Evolutionary conservation across 2,888 invertebrate species (phyloP), one percentile per base, ranked within the genome.

Genomic region (Plagiodera versicolora): DNA sequence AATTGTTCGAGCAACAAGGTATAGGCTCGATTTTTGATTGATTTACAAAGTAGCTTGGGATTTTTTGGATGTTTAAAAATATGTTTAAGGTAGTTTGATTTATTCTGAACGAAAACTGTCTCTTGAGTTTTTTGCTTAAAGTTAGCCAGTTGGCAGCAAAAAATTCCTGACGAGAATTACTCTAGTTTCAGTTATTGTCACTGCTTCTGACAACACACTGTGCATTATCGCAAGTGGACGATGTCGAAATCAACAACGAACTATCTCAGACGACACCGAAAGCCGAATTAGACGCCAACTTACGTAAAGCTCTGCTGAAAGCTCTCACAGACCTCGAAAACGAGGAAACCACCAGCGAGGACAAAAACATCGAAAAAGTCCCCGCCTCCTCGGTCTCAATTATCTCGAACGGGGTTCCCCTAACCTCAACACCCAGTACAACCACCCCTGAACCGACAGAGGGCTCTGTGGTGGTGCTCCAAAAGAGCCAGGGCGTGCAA

Each of bases 271-370:
- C 63, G 9, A 10, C 61, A 14, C 51, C 56, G 6, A 53, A 62
- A 49, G 83, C 86, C 1, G 85, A 88, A 60, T 78, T 92, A 57
- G 91, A 92, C 76, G 87, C 88, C 47, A 89, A 88, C 65, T 85
- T 93, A 30, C 83, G 92, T 14, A 86, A 87, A 77, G 92, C 92
- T 0, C 80, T 92, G 45, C 80, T 92, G 4, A 88, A 87, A 79
- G 92, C 92, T 10, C 82, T 93, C 3, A 88, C 87, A 53, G 90
- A 91, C 72, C 80, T 92, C 51, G 91, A 92, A 79, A 85, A 86
- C 65, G 87, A 86, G 65, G 85, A 85, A 14, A 82, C 83, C 2
- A 59, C 65, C 30, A 45, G 73, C 8, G 82, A 83, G 58, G 78
- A 78, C 24, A 80, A 81, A 67, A 72, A 75, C 1, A 73, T 81